Base-by-base conservation (phyloP, 2,113 vertebrate genomes). In the Engraulis encrasicolus region DNA sequence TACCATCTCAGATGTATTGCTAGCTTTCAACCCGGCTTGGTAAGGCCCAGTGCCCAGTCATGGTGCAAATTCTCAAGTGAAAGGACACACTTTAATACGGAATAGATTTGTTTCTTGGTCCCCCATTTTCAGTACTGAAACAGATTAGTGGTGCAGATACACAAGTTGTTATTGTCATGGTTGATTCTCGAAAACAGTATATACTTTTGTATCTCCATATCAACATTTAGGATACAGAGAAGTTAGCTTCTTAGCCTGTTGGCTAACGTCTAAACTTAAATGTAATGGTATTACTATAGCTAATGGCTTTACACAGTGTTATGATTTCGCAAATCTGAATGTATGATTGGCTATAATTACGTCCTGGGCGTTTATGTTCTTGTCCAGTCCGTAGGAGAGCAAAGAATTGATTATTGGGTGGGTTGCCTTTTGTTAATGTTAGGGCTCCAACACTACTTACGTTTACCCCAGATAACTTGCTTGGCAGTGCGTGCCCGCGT, bases 21-120 rank as follows among this genome's bases (percentile, higher is more conserved):
- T 61, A 61, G 54, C 54, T 6, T 23, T 23, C 19, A 58, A 23
- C 20, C 86, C 79, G 71, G 86, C 88, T 89, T 83, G 5, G 84
- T 85, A 83, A 94, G 95, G 93, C 93, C 94, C 89, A 91, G 81
- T 96, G 95, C 95, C 93, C 92, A 94, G 95, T 96, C 95, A 96
- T 94, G 93, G 89, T 94, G 85, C 82, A 86, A 94, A 93, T 89
- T n/a, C n/a, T n/a, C n/a, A n/a, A n/a, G n/a, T 89, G 87, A 92
- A 93, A 93, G 85, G 87, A 80, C 6, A 61, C 20, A 61, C 6
- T 61, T n/a, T 61, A 23, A 61, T 61, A 23, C 6, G n/a, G 54
- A 61, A 61, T 61, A 23, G 54, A 61, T 23, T 61, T 23, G 54
- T 23, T 23, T 61, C n/a, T 61, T 61, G 20, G 6, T 23, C 27